Conservation (phyloP, 2,113 vertebrate genomes). For the Protomyctophum bolini region DNA sequence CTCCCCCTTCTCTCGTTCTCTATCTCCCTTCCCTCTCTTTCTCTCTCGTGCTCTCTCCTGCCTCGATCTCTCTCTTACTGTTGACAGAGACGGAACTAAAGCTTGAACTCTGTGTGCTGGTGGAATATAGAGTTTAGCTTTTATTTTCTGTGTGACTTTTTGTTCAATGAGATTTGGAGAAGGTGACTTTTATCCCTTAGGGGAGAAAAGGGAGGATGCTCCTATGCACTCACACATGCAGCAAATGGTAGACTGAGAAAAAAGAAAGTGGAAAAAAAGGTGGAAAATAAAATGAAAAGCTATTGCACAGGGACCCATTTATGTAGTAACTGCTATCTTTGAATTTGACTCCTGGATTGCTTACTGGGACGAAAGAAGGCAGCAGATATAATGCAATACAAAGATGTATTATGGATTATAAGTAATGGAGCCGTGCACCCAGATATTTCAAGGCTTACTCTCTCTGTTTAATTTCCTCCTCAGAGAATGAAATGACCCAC, state of each 20-base stretch:
- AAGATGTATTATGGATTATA: slow-evolving; percentile 73
- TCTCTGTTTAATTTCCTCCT: slow-evolving; percentile 69
- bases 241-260: slow-evolving; percentile 57
- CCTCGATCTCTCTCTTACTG: slow-evolving; percentile 48
- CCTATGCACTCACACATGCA: slow-evolving; percentile 59
- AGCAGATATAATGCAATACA: slow-evolving; percentile 73
- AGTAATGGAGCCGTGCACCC: slow-evolving; percentile 67
- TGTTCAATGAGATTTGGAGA: slow-evolving; percentile 80
- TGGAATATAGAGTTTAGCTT: slow-evolving; percentile 75
- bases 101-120: slow-evolving; percentile 70
- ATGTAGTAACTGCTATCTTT: slow-evolving; percentile 73
- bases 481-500: slow-evolving; percentile 69
- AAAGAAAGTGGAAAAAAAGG: slow-evolving; percentile 7
- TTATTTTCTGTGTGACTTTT: slow-evolving; percentile 78
- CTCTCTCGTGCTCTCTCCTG: slow-evolving; percentile 4
- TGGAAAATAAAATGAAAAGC: slow-evolving; percentile 50
- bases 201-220: slow-evolving; percentile 66
- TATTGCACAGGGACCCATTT: slow-evolving; percentile 67
- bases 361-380: slow-evolving; percentile 67
- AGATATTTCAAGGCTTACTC: slow-evolving; percentile 68
- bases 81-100: slow-evolving; percentile 72
- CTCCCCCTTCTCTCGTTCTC: slow-evolving; percentile 17
- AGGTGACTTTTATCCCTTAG: slow-evolving; percentile 79
- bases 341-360: slow-evolving; percentile 73
- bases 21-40: slow-evolving; percentile 26